Evolutionary conservation across 2,113 vertebrate genomes (phyloP).

Genomic region (Hiodon alosoides): DNA sequence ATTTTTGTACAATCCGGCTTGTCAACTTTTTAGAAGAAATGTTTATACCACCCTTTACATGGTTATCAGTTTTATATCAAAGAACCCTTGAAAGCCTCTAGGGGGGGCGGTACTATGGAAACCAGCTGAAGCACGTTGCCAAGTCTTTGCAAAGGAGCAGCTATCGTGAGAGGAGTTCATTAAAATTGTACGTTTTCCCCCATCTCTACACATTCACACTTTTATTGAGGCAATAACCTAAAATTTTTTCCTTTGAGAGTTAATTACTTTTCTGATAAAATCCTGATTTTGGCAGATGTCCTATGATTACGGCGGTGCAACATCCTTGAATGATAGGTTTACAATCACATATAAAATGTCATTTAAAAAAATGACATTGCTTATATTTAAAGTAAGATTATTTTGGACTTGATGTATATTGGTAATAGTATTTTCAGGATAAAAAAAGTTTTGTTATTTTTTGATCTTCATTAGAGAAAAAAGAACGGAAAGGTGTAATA

Average conservation of each 20-base stretch:
- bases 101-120: conserved; percentile 70
- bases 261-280: no score
- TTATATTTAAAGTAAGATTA: not conserved
- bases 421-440: not conserved
- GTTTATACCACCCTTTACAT: conserved; percentile 2
- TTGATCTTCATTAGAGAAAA: not conserved
- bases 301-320: no score
- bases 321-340: no score
- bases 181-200: not conserved
- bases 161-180: not conserved
- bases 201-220: not conserved
- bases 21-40: conserved; percentile 3
- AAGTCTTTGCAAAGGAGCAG: conserved; percentile 7
- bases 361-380: not conserved
- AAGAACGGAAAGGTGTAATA: not conserved
- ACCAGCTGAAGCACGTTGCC: conserved; percentile 40
- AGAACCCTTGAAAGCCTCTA: conserved; percentile 36
- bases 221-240: not conserved
- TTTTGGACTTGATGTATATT: not conserved
- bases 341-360: no score
- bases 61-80: conserved; percentile 14
- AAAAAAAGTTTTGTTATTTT: not conserved
- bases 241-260: not conserved
- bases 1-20: not conserved
- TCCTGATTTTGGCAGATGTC: no score